Percentiles rank a stretch among this genome's conserved stretches.
Evolutionary conservation across 2,113 vertebrate species (phyloP).

Genomic region (Prolemur simus): DNA sequence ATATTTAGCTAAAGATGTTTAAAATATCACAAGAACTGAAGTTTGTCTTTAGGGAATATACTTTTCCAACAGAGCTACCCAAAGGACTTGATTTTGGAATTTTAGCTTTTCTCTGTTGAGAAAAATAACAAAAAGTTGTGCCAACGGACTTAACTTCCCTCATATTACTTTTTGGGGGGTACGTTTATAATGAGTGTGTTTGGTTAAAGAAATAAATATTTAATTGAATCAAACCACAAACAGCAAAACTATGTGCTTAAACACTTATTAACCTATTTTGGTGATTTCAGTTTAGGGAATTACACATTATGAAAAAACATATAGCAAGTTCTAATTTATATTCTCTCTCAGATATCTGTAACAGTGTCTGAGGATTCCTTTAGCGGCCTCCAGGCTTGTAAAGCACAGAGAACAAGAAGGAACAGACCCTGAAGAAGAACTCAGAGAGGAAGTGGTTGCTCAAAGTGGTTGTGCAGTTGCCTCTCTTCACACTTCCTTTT

Average conservation of each 20-base stretch:
- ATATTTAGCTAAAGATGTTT: neutral
- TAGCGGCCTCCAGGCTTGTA: neutral
- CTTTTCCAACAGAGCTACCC: neutral
- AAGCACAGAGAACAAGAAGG: neutral
- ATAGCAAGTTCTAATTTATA: neutral
- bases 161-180: neutral
- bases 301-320: neutral
- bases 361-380: neutral
- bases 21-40: neutral
- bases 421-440: neutral
- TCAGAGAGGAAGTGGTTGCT: neutral
- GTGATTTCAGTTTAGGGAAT: constrained; percentile 48
- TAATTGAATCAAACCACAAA: constrained; percentile 28
- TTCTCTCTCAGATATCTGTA: neutral
- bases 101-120: neutral
- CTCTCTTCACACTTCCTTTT: neutral
- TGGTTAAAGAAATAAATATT: constrained; percentile 40
- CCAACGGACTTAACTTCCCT: constrained; percentile 8
- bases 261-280: constrained; percentile 11
- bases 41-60: constrained; percentile 1
- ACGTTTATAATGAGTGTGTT: neutral
- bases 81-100: neutral
- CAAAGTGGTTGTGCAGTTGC: neutral
- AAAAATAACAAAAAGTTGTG: neutral
- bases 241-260: constrained; percentile 11